These are phyloP conservation scores for Epicampocera succincta DNA, from an alignment of 2,888 invertebrate species.

Conservation along the genomic window DNA sequence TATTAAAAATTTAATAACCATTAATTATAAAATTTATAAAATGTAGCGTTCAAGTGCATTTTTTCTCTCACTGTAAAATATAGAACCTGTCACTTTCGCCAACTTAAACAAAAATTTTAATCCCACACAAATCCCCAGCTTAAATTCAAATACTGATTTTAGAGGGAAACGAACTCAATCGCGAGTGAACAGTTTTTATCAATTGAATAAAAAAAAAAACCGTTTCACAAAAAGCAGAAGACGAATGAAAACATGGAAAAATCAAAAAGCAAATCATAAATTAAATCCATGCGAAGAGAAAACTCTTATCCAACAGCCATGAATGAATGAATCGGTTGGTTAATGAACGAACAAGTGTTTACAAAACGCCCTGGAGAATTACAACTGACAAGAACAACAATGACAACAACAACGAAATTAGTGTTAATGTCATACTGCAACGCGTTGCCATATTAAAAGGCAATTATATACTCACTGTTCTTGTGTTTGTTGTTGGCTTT, in stretches of 20 bases:
- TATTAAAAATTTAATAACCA: too few relatives aligned
- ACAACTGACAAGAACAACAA: constrained; percentile 8
- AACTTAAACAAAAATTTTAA: constrained; percentile 2
- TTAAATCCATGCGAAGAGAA: constrained; percentile 3
- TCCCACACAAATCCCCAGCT: constrained; percentile 19
- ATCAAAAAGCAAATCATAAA: background rate
- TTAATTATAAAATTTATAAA: too few relatives aligned
- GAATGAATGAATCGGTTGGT: constrained; percentile 22
- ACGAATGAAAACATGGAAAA: constrained; percentile 4
- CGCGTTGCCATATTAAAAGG: constrained; percentile 16
- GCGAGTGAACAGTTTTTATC: too few relatives aligned
- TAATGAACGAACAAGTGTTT: constrained; percentile 55
- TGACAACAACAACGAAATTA: background rate
- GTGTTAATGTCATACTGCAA: constrained; percentile 38
- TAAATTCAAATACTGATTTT: constrained; percentile 3
- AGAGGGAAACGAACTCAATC: background rate
- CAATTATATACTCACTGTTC: too few relatives aligned
- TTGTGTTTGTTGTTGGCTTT: too few relatives aligned
- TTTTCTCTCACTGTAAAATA: too few relatives aligned
- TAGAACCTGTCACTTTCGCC: too few relatives aligned
- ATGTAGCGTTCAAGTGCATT: too few relatives aligned
- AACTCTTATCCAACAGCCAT: background rate
- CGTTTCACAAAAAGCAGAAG: background rate
- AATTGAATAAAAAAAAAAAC: background rate
- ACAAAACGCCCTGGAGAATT: constrained; percentile 40